Evolutionary conservation across 2,888 invertebrate genomes (phyloP), one percentile per base, ranked within the genome.

Genomic region (Mechanitis messenoides): DNA sequence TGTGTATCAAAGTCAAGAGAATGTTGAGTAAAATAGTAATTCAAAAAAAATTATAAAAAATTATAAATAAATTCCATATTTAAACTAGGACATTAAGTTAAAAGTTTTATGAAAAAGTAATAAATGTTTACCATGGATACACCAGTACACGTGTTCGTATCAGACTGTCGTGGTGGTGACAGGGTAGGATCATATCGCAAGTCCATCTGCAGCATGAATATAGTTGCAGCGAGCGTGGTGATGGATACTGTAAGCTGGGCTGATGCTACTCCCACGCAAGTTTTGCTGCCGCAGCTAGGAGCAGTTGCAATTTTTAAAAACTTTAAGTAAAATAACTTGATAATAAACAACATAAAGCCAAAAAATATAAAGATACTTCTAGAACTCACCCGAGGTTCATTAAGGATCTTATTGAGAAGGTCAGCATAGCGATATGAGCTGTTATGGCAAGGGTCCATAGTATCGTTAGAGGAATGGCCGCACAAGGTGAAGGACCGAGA

Each of bases 211-310:
- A 87, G 71, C 85, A 89, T 83, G 72, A 80, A 90, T 45, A 80
- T 71, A 0, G 84, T 81, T 53, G 92, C 90, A 0, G 85, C 90
- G 1, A 92, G 77, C 1, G 91, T 85, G 3, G 84, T 79, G 42
- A 91, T 75, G 1, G 90, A 90, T 53, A 90, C 72, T 0, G 83
- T 72, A 35, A 90, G 85, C 80, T 80, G 92, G 33, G 84, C 91
- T 56, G 76, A 87, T 46, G 80, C 92, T 47, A 82, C 92, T 56
- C 83, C 92, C 58, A 84, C 80, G 76, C 84, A 92, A 9, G 84
- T 90, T 46, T 70, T 87, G 72, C 80, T 91, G 58, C 79, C 78
- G 61, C 88, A 89, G 31, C 89, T 90, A 71, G 45, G 33, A 33
- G 20, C 55, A 59, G 11, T 35, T 31, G 9, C 35, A 11, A 28